Evolutionary conservation across 2,888 invertebrate genomes (phyloP).

Genomic region (Heliconius cydno): DNA sequence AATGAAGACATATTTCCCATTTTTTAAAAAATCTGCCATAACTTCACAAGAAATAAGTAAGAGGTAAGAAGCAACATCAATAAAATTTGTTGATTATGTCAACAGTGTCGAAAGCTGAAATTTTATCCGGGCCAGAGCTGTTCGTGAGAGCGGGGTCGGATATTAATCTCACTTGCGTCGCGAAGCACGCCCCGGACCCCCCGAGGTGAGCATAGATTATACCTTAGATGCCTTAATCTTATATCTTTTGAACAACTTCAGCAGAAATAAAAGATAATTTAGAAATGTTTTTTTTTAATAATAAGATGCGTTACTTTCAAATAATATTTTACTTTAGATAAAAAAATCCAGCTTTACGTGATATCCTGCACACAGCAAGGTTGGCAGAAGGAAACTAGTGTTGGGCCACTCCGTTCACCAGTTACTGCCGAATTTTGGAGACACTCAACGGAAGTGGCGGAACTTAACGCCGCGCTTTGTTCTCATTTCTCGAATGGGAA

Average conservation of each 20-base stretch:
- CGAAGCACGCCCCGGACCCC: slow-evolving; percentile 91
- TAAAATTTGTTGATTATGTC: slow-evolving; percentile 47
- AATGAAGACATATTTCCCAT: neutral
- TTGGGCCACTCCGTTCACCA: no score
- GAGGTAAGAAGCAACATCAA: slow-evolving; percentile 36
- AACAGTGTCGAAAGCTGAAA: slow-evolving; percentile 94
- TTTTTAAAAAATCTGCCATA: neutral
- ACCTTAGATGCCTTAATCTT: slow-evolving; percentile 13
- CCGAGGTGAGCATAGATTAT: slow-evolving; percentile 83
- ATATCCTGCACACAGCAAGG: no score
- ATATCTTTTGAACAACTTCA: neutral
- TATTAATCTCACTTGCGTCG: slow-evolving; percentile 95
- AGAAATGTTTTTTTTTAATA: neutral
- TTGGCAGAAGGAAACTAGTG: no score
- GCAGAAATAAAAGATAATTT: neutral
- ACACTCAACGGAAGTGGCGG: no score
- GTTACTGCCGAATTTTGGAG: no score
- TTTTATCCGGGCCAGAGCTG: slow-evolving; percentile 92
- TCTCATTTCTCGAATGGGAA: no score
- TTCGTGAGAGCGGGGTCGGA: slow-evolving; percentile 95
- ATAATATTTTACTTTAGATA: no score
- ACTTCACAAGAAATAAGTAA: neutral
- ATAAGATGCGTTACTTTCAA: neutral
- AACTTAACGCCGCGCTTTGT: no score
- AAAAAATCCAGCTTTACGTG: no score